Evolutionary conservation across 2,797 vertebrate genomes (phyloP), one percentile per base, ranked within the genome.

Genomic region (Pipistrellus kuhlii): DNA sequence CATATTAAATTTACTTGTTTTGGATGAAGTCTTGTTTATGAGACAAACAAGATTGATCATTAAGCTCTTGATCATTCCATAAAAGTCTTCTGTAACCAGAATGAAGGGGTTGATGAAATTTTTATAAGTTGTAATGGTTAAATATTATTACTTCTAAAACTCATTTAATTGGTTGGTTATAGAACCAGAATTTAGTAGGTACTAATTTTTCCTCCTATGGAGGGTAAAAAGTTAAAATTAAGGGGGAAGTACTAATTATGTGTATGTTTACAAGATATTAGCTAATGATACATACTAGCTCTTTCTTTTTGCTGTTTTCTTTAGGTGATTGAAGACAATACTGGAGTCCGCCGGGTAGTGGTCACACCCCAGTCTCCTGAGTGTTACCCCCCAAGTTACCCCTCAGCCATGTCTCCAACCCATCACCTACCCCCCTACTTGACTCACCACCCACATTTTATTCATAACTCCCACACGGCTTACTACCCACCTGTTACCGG

Each of bases 361-460:
- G 99, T 99, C 82, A 99, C 99, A 57, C 99, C 99, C 6, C 99
- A 99, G 97, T 99, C 99, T 96, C 99, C 99, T 0, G 99, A 99
- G 95, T 99, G 99, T 97, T 99, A 99, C 93, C 99, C 99, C 41
- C 99, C 99, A 71, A 99, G 99, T 86, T 99, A 99, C 92, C 99
- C 99, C 75, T 99, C 99, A 0, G 99, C 99, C 93, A 99, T 99
- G 97, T 99, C 99, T 44, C 99, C 99, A 44, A 99, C 99, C 51
- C 99, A 99, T 88, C 99, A 99, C 97, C 98, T 99, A 75, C 98
- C 99, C 95, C 99, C 99, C 0, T 99, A 99, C 97, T 98, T 99
- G 98, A 14, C 99, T 55, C 98, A 99, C 69, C 99, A 99, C 85
- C 99, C 99, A 2, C 99, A 99, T 96, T 99, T 99, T 96, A 99